A percentile compares a stretch with the other conserved stretches of the same genome.
Conservation (phyloP, 1,140 invertebrate species). For the Drosophila funebris region DNA sequence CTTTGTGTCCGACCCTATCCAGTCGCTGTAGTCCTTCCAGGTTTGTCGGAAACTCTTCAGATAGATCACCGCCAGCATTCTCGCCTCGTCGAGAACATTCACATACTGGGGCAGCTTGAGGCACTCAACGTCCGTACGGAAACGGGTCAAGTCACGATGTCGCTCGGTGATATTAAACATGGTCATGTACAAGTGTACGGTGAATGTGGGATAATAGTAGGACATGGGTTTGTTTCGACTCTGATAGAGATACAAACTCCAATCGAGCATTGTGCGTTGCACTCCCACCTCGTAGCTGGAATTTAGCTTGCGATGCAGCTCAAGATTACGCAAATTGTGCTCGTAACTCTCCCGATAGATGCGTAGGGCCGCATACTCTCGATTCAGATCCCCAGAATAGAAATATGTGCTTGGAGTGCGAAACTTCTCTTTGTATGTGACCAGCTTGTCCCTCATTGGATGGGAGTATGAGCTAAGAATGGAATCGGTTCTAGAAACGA, state of each 20-base stretch:
- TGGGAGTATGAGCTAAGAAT: constrained; percentile 29
- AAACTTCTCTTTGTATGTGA: constrained; percentile 64
- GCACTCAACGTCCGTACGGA: constrained; percentile 66
- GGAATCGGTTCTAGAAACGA: constrained; percentile 37
- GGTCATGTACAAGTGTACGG: constrained; percentile 76
- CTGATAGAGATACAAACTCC: constrained; percentile 75
- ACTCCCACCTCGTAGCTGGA: constrained; percentile 72
- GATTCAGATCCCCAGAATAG: constrained; percentile 53
- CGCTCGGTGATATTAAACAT: constrained; percentile 70
- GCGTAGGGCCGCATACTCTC: constrained; percentile 53
- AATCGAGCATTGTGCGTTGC: constrained; percentile 72
- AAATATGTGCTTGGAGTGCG: constrained; percentile 63
- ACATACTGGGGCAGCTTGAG: constrained; percentile 74
- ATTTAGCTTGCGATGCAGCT: constrained; percentile 60
- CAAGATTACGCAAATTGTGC: constrained; percentile 69
- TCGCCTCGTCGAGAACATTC: constrained; percentile 71
- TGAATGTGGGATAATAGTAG: constrained; percentile 74
- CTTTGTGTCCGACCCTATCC: constrained; percentile 28
- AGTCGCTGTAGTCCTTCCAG: constrained; percentile 69
- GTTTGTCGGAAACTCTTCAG: constrained; percentile 71
- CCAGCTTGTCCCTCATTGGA: constrained; percentile 48
- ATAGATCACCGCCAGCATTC: constrained; percentile 73
- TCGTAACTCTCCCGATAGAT: constrained; percentile 77
- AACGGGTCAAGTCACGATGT: constrained; percentile 50
- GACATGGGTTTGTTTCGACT: constrained; percentile 79